Conservation (phyloP, 2,113 vertebrate species). For the pig (Sus scrofa) region DNA sequence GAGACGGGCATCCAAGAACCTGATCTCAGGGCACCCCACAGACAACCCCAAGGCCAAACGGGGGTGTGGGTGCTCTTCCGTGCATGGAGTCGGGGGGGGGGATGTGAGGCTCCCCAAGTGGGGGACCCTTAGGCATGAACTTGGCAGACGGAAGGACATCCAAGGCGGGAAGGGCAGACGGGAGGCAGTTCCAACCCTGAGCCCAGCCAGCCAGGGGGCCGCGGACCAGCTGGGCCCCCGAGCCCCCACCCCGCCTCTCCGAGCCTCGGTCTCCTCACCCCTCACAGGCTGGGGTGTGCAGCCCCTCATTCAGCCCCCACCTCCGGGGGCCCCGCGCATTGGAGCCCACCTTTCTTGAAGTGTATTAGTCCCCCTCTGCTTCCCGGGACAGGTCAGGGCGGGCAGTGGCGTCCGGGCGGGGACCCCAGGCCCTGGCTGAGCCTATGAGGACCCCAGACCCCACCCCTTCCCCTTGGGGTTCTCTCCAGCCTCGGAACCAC, state of each 20-base stretch:
- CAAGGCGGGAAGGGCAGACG: fast-evolving
- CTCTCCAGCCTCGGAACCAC: not conserved
- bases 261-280: not conserved
- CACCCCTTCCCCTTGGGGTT: fast-evolving
- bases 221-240: not conserved
- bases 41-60: not conserved
- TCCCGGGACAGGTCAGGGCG: not conserved
- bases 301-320: not conserved
- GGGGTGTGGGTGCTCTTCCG: fast-evolving
- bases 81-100: not conserved
- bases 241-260: not conserved
- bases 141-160: not conserved
- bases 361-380: not conserved
- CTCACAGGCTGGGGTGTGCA: not conserved
- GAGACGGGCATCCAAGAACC: not conserved
- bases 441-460: not conserved
- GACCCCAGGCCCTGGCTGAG: no score
- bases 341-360: not conserved
- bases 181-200: fast-evolving
- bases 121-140: not conserved
- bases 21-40: fast-evolving
- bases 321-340: fast-evolving
- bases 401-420: not conserved
- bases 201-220: not conserved
- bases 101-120: not conserved